Evolutionary conservation across 2,888 invertebrate genomes (phyloP), one percentile per base, ranked within the genome.

Genomic region (Idaea straminata): DNA sequence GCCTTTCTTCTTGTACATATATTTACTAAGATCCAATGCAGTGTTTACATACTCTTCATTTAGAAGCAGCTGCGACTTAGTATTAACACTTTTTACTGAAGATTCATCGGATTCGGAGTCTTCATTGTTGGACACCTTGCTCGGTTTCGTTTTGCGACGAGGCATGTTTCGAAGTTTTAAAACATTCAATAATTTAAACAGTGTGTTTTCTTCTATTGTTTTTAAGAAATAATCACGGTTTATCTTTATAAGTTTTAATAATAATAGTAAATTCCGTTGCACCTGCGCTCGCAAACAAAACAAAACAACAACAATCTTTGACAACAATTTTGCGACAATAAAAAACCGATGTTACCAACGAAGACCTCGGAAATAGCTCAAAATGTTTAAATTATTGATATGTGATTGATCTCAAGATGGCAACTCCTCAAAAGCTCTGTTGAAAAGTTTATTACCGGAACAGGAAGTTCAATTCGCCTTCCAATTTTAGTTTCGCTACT

Each of bases 21-120:
- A 92, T 69, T 83, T 77, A 63, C 76, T 84, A 25, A 92, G 74
- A 73, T 86, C 80, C 57, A 76, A 25, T 2, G 70, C 5, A 73
- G n/a, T 1, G 61, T 59, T 65, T 69, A 76, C 64, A 69, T 79
- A 10, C 73, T 66, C 47, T 67, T 77, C 34, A 62, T 25, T 25
- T 25, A 25, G 25, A 25, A 25, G 25, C 25, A 25, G 59, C 63
- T 74, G 35, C 15, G 72, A 66, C 62, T 83, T 79, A 36, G 13
- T 13, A 47, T 47, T 47, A 5, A 13, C 5, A 47, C 35, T 62
- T 64, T 62, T 63, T 35, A 57, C 63, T 59, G 15, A 59, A 57
- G 34, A 34, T 62, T 64, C 62, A 59, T 62, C 34, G 34, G 34
- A 63, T 60, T 61, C 66, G 16, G 15, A 65, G 59, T 64, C 57